These are phyloP conservation scores for Sebastes melanostomus DNA, from an alignment of 2,797 vertebrate genomes.

Conservation along the genomic window DNA sequence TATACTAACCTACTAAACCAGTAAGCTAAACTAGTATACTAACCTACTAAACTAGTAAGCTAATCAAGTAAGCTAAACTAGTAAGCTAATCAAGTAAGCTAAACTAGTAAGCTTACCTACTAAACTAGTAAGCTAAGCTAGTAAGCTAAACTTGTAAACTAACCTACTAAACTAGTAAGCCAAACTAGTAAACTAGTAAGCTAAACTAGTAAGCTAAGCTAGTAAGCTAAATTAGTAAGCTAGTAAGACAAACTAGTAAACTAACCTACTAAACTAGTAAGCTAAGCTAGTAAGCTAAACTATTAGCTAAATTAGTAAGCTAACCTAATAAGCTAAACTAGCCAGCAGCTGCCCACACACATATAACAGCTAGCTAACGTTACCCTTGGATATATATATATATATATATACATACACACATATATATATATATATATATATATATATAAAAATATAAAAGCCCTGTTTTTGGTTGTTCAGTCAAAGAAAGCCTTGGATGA, in stretches of 20 bases:
- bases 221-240: neutral
- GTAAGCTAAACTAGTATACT: neutral
- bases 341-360: conserved; percentile 28
- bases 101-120: too few species aligned
- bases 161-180: conserved; percentile 4
- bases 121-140: too few species aligned
- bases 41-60: too few species aligned
- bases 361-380: neutral
- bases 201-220: conserved; percentile 14
- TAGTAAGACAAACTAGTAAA: too few species aligned
- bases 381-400: neutral
- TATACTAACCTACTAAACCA: conserved; percentile 36
- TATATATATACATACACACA: neutral
- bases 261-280: conserved; percentile 21
- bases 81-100: too few species aligned
- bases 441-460: neutral
- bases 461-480: neutral
- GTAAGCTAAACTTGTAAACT: too few species aligned
- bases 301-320: neutral
- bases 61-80: too few species aligned
- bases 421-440: neutral
- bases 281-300: too few species aligned
- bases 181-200: neutral
- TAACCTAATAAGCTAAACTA: conserved; percentile 29
- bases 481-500: neutral